Conservation (phyloP, 2,113 vertebrate genomes). For the Gallinago undulata region DNA sequence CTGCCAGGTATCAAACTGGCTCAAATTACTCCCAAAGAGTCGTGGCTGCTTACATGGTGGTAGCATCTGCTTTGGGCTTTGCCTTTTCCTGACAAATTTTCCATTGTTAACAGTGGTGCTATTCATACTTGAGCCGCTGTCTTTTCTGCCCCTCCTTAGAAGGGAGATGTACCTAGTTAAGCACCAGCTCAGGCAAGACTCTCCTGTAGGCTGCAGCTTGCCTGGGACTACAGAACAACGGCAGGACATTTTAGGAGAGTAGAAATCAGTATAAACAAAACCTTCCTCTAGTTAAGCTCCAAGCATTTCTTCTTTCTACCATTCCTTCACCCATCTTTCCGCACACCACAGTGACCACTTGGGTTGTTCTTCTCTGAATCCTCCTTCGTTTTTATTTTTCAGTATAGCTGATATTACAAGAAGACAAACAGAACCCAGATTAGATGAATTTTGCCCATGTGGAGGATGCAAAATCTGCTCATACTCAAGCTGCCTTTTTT, state of each 20-base stretch:
- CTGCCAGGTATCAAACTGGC: not conserved
- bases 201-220: not conserved
- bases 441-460: not conserved
- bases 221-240: not conserved
- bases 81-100: not conserved
- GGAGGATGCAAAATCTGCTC: not conserved
- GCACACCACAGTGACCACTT: not conserved
- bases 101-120: not conserved
- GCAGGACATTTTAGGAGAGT: not conserved
- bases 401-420: not conserved
- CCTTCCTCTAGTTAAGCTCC: not conserved
- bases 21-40: not conserved
- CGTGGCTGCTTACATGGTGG: not conserved
- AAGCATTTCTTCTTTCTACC: not conserved
- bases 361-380: not conserved
- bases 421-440: not conserved
- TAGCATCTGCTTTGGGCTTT: not conserved
- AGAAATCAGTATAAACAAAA: not conserved
- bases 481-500: not conserved
- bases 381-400: not conserved
- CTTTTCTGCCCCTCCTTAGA: not conserved
- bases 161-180: not conserved
- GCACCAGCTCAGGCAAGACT: not conserved
- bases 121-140: not conserved
- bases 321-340: conserved; percentile 27